Evolutionary conservation across 2,797 vertebrate species (phyloP).

Genomic region (Ataeniobius toweri): DNA sequence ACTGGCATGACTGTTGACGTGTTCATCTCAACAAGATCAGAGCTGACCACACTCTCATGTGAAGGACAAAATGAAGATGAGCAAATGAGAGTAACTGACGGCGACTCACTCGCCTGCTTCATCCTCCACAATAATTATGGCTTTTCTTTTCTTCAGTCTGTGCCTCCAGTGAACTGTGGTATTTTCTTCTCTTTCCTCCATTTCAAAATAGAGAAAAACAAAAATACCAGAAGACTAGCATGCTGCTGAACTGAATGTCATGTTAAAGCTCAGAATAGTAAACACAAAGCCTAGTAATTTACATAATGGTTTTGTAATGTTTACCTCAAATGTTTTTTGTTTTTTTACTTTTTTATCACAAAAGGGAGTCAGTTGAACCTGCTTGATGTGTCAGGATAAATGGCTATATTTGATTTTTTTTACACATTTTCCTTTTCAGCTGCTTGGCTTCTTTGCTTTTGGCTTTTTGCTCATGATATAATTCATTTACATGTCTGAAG

Average conservation of each 20-base stretch:
- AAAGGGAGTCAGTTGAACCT: conserved; percentile 48
- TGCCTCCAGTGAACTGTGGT: conserved; percentile 69
- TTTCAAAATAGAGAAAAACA: conserved; percentile 32
- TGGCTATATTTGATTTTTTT: conserved; percentile 7
- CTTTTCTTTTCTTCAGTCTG: conserved; percentile 64
- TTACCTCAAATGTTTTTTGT: conserved; percentile 73
- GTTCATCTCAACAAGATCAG: conserved; percentile 62
- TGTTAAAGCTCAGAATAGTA: conserved; percentile 77
- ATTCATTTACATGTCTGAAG: not conserved
- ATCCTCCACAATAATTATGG: conserved; percentile 73
- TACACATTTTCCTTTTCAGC: not conserved
- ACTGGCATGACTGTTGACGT: conserved; percentile 63
- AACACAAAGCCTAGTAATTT: conserved; percentile 80
- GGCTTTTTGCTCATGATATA: not conserved
- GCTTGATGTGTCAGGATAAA: conserved; percentile 56
- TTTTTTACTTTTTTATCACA: conserved; percentile 65
- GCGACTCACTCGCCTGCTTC: conserved; percentile 54
- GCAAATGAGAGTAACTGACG: conserved; percentile 67
- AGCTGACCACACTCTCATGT: conserved; percentile 54
- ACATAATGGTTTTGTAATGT: conserved; percentile 76
- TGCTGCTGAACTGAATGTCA: conserved; percentile 59
- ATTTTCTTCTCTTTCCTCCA: conserved; percentile 47
- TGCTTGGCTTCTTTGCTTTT: not conserved
- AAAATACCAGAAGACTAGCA: conserved; percentile 15
- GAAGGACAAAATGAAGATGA: conserved; percentile 74